These are phyloP conservation scores for Bergia sp. DNA, from an alignment of 92 coral and sea anemone genomes.

Conservation along the genomic window DNA sequence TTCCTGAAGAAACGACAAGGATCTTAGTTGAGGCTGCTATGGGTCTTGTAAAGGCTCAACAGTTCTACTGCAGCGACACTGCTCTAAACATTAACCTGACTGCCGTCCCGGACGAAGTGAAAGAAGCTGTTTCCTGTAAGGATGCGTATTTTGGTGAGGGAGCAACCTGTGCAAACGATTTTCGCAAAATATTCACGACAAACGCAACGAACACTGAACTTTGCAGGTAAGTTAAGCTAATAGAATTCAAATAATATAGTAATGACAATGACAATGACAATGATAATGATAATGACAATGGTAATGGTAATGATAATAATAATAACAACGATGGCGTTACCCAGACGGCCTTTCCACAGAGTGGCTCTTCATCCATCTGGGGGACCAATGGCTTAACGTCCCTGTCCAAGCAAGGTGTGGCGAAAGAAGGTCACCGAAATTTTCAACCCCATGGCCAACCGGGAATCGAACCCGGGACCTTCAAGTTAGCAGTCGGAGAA, in stretches of 20 bases:
- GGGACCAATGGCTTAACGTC: no score
- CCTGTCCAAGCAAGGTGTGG: no score
- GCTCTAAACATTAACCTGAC: conserved; percentile 36
- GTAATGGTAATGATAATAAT: background rate
- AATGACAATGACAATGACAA: background rate
- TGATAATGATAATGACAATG: background rate
- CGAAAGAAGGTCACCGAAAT: no score
- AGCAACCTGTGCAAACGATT: conserved; percentile 49
- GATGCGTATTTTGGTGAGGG: conserved; percentile 35
- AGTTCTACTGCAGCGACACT: conserved; percentile 25
- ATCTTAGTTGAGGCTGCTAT: conserved; percentile 33
- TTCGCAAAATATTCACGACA: conserved; percentile 28
- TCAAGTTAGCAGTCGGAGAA: no score
- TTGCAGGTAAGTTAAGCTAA: conserved; percentile 7
- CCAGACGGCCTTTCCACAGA: no score
- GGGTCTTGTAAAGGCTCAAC: conserved; percentile 24
- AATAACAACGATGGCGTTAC: no score
- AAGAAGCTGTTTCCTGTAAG: conserved; percentile 41
- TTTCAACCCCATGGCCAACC: no score
- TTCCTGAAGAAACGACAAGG: conserved; percentile 1
- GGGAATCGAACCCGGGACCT: no score
- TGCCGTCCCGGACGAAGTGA: conserved; percentile 48
- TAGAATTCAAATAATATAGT: no score
- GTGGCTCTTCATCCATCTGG: no score
- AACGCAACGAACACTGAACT: background rate